Evolutionary conservation across 1,140 invertebrate genomes (phyloP).

Genomic region (Ostrea denselamellosa): DNA sequence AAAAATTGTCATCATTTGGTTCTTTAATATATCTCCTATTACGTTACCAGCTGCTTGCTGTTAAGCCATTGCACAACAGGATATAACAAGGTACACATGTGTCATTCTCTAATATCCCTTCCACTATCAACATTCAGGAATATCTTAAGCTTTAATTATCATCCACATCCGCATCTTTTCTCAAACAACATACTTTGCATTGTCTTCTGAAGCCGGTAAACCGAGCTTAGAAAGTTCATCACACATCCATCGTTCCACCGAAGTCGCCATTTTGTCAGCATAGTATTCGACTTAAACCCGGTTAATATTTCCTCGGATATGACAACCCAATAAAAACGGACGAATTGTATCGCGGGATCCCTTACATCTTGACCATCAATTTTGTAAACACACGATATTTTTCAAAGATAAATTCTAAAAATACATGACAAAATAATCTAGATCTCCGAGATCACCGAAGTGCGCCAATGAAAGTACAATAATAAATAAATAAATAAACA

Average conservation of each 20-base stretch:
- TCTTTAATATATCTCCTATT: no score
- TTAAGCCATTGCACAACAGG: neutral
- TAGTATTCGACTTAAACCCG: neutral
- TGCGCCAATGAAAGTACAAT: no score
- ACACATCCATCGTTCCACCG: constrained; percentile 72
- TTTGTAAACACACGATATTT: no score
- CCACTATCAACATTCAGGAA: neutral
- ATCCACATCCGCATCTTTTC: neutral
- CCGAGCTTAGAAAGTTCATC: constrained; percentile 70
- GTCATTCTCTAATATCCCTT: neutral
- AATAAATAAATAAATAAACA: neutral
- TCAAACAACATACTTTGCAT: constrained; percentile 64
- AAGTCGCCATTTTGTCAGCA: constrained; percentile 64
- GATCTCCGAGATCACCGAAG: no score
- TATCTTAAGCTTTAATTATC: neutral
- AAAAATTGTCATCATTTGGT: no score
- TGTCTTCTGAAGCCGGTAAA: constrained; percentile 70
- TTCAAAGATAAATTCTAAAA: no score
- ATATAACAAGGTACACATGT: neutral
- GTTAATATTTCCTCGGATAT: neutral
- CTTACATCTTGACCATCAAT: no score
- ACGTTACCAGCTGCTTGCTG: no score
- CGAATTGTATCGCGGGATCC: no score
- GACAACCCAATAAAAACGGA: no score
- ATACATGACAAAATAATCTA: no score